Evolutionary conservation across 2,888 invertebrate genomes (phyloP), one percentile per base, ranked within the genome.

Genomic region (Hedychridium roseum): DNA sequence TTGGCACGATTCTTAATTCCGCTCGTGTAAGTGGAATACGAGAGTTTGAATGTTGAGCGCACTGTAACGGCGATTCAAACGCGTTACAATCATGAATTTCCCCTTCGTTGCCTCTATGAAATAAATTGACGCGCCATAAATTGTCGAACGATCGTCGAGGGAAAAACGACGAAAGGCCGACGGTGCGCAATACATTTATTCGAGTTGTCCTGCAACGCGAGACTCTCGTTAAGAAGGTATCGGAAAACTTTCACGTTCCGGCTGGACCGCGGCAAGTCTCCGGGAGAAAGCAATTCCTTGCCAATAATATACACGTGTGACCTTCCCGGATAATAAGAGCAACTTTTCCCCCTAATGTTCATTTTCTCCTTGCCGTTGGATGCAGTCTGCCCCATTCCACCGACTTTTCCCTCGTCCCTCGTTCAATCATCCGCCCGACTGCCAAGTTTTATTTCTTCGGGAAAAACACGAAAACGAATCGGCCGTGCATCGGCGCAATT

Each of bases 231-330:
- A 40, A 39, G 49, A 38, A 48, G 54, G 49, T 56, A 61, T 53
- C 52, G 50, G 39, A 53, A 62, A 64, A 64, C 31, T 65, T 62
- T 50, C 34, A 20, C 50, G 51, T 53, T 47, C 36, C 26, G 15
- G 39, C 36, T 45, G 49, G 47, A 36, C 28, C 32, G 50, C 51
- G 38, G 37, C 35, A n/a, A n/a, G n/a, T n/a, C 41, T 40, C 14
- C 30, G 30, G 35, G 46, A 32, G 41, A 17, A 34, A 60, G 58
- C 62, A 64, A 64, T 61, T 65, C 66, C 62, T 60, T 47, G 64
- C 64, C 68, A 66, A 71, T 71, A 69, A 71, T 69, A 68, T 67
- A 68, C 68, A 71, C 67, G 64, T 70, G 71, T 57, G 60, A 51
- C 60, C 56, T 39, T 49, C 43, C 57, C 57, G 54, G 55, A 59